Conservation (phyloP, 2,888 invertebrate genomes). For the Drosophila robusta region DNA sequence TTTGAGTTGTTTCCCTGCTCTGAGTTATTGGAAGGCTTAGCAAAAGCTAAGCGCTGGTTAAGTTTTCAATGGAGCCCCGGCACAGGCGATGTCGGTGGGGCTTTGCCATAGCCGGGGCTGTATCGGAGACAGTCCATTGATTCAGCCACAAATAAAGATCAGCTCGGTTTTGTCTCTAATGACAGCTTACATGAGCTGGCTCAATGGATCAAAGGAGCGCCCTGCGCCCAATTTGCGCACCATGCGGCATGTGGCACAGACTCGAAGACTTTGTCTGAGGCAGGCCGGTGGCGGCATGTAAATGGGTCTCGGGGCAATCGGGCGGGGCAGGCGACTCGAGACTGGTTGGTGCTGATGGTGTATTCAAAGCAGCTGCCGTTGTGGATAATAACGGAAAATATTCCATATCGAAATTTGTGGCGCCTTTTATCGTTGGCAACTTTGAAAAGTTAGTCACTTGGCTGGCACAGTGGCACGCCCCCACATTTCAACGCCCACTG, state of each 20-base stretch:
- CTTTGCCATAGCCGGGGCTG: not conserved
- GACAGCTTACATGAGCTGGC: slow-evolving; percentile 36
- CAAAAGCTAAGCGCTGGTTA: not conserved
- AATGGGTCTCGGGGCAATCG: slow-evolving; percentile 16
- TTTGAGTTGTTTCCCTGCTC: not conserved
- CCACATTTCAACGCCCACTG: slow-evolving; percentile 19
- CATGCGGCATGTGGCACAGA: not conserved
- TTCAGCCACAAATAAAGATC: slow-evolving; percentile 24
- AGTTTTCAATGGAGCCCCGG: not conserved
- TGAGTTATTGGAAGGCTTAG: not conserved
- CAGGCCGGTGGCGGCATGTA: slow-evolving; percentile 8
- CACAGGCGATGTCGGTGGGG: not conserved
- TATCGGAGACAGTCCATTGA: slow-evolving; percentile 9
- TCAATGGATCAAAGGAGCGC: slow-evolving; percentile 41
- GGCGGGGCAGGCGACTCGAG: slow-evolving; percentile 21
- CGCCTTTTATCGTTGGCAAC: slow-evolving; percentile 68
- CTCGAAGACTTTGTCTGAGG: not conserved
- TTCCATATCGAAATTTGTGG: slow-evolving; percentile 57
- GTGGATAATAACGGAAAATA: slow-evolving; percentile 50
- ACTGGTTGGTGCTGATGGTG: not conserved
- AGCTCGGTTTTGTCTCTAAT: slow-evolving; percentile 23
- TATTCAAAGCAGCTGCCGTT: slow-evolving; percentile 31
- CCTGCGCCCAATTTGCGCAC: slow-evolving; percentile 18
- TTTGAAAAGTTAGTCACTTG: slow-evolving; percentile 69
- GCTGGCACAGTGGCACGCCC: slow-evolving; percentile 21